These are phyloP conservation scores for Apamea crenata DNA, from an alignment of 2,888 invertebrate genomes.

Conservation along the genomic window DNA sequence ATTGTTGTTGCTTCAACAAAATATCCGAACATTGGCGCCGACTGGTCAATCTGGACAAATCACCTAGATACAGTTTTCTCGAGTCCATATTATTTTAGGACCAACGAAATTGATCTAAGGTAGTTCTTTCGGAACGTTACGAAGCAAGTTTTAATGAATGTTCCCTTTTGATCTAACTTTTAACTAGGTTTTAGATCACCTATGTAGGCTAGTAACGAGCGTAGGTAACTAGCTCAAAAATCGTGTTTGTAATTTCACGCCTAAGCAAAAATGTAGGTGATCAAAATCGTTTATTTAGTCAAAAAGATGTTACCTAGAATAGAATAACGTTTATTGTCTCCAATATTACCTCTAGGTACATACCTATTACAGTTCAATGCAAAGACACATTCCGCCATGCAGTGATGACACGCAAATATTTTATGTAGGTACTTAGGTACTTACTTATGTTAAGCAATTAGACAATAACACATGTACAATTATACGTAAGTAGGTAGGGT, in stretches of 20 bases:
- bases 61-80: conserved; percentile 17
- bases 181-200: conserved; percentile 12
- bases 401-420: not conserved
- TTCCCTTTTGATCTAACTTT: conserved; percentile 23
- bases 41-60: conserved; percentile 33
- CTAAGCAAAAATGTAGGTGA: not conserved
- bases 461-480: too few relatives aligned
- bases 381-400: not conserved
- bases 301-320: too few relatives aligned
- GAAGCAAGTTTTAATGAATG: not conserved
- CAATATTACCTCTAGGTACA: too few relatives aligned
- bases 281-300: not conserved
- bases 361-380: too few relatives aligned
- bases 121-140: conserved; percentile 10
- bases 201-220: not conserved
- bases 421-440: too few relatives aligned
- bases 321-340: too few relatives aligned
- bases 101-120: conserved; percentile 20
- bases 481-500: too few relatives aligned
- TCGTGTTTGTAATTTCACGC: not conserved
- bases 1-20: conserved; percentile 32
- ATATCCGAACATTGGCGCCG: conserved; percentile 29
- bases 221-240: not conserved
- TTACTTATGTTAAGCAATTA: too few relatives aligned
- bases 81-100: conserved; percentile 8